Percentiles rank a stretch among this genome's conserved stretches.
Evolutionary conservation across 2,888 invertebrate genomes (phyloP).

Genomic region (Lochmaea capreae): DNA sequence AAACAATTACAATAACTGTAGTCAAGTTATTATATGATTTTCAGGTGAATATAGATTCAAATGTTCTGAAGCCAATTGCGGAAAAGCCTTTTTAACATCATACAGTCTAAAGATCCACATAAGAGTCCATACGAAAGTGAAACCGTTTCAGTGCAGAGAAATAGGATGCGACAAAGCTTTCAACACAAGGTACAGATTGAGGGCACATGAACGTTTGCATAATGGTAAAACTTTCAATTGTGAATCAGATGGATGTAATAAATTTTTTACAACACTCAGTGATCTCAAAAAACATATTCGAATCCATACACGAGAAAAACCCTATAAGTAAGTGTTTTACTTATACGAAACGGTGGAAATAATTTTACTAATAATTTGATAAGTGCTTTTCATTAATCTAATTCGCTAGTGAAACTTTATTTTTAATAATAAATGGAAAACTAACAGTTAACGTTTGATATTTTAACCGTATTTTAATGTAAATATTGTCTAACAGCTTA

Average conservation of each 20-base stretch:
- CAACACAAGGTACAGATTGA: conserved; percentile 92
- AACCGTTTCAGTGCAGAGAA: conserved; percentile 89
- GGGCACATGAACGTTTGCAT: conserved; percentile 92
- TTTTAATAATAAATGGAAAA: not conserved
- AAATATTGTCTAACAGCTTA: too few relatives aligned
- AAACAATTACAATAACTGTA: too few relatives aligned
- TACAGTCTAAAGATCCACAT: conserved; percentile 96
- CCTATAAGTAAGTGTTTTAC: conserved; percentile 77
- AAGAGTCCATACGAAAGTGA: conserved; percentile 91
- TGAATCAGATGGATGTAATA: conserved; percentile 82
- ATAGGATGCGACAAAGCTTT: conserved; percentile 91
- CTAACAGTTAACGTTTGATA: too few relatives aligned
- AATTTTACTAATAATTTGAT: conserved; percentile 27
- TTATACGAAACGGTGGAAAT: not conserved
- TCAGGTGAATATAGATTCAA: conserved; percentile 94
- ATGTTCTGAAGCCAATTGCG: conserved; percentile 88
- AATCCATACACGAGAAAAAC: conserved; percentile 92
- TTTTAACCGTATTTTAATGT: too few relatives aligned
- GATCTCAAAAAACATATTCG: conserved; percentile 94
- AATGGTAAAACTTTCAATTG: conserved; percentile 96
- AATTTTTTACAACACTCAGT: conserved; percentile 93
- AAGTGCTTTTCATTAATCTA: conserved; percentile 30
- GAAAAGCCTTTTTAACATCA: conserved; percentile 93
- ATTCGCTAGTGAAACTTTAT: conserved; percentile 14
- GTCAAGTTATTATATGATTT: not conserved